A percentile compares a stretch with the other conserved stretches of the same genome.
Evolutionary conservation across 2,113 vertebrate genomes (phyloP).

Genomic region (Bubo bubo): DNA sequence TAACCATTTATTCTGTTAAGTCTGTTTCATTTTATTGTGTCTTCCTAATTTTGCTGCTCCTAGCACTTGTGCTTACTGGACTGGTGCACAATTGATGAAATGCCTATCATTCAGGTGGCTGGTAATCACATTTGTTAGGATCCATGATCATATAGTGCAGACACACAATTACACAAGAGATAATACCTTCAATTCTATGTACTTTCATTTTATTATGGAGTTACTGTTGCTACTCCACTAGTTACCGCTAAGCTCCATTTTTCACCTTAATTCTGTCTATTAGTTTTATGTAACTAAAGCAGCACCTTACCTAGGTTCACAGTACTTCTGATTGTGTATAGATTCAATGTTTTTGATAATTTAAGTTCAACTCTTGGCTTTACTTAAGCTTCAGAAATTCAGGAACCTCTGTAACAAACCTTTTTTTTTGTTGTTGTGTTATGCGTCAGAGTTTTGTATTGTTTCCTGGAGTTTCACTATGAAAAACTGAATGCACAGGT

Average conservation of each 20-base stretch:
- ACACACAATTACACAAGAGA: background rate
- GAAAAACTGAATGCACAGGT: background rate
- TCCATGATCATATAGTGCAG: background rate
- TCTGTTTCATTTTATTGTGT: constrained; percentile 5
- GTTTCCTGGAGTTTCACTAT: background rate
- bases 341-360: background rate
- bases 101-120: background rate
- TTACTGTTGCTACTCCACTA: background rate
- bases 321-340: background rate
- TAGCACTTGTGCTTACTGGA: background rate
- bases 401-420: background rate
- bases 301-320: background rate
- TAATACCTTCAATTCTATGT: background rate
- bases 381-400: background rate
- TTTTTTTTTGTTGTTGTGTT: background rate
- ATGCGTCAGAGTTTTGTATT: background rate
- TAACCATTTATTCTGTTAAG: background rate
- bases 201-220: background rate
- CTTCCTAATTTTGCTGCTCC: background rate
- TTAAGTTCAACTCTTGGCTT: background rate
- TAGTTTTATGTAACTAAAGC: background rate
- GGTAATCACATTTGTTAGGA: constrained; percentile 9
- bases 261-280: background rate
- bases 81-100: background rate
- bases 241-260: background rate